Conservation (phyloP, 2,888 invertebrate species). For the Heliconius ethilla region DNA sequence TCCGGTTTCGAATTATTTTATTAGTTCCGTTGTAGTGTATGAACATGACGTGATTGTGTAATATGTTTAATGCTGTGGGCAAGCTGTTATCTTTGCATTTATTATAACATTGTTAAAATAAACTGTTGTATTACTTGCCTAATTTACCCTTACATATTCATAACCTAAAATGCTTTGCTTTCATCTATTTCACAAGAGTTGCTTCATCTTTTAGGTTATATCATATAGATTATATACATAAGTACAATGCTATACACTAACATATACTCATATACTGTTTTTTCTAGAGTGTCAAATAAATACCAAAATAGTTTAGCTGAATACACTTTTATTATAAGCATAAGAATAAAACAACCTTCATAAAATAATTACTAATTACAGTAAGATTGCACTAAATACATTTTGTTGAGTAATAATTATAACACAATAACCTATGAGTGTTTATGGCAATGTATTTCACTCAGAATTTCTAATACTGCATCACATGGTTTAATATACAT, state of each 20-base stretch:
- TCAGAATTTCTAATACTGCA: constrained; percentile 14
- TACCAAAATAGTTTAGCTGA: not conserved
- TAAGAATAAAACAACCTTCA: constrained; percentile 14
- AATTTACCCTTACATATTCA: constrained; percentile 27
- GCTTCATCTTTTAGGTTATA: constrained; percentile 38
- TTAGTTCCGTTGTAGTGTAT: constrained; percentile 74
- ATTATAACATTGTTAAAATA: constrained; percentile 78
- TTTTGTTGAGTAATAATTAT: constrained; percentile 9
- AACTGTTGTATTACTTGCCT: constrained; percentile 52
- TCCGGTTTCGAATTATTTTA: constrained; percentile 63
- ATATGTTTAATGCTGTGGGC: constrained; percentile 67
- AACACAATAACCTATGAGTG: constrained; percentile 11
- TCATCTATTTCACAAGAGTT: constrained; percentile 22
- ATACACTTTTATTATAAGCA: constrained; percentile 20
- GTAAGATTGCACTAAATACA: constrained; percentile 3
- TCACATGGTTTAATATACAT: not conserved
- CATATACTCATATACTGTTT: not conserved
- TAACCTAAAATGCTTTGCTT: constrained; percentile 7
- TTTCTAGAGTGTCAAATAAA: constrained; percentile 5
- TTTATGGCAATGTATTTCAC: constrained; percentile 18
- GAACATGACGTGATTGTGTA: constrained; percentile 78
- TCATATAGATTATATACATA: constrained; percentile 15
- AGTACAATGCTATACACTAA: not conserved
- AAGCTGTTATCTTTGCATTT: constrained; percentile 75
- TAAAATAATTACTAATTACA: constrained; percentile 14